Evolutionary conservation across 2,113 vertebrate genomes (phyloP).

Genomic region (human (Homo sapiens)): DNA sequence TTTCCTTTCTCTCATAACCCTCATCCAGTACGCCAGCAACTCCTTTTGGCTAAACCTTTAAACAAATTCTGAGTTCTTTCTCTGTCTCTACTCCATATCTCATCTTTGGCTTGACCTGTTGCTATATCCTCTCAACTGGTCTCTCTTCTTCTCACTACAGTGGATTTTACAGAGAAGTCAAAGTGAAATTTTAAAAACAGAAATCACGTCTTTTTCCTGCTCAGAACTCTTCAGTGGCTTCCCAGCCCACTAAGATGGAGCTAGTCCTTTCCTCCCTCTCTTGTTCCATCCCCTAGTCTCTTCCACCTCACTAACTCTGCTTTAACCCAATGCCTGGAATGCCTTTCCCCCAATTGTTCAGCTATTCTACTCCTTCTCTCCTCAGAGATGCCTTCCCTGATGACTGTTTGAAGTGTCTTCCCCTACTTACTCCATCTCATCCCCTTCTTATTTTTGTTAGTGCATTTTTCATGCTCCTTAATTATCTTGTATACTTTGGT

Average conservation of each 20-base stretch:
- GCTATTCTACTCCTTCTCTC: no score
- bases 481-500: not conserved
- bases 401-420: not conserved
- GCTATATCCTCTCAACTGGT: not conserved
- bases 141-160: not conserved
- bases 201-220: not conserved
- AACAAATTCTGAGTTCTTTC: not conserved
- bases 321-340: no score
- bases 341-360: not conserved
- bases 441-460: not conserved
- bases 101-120: not conserved
- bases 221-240: not conserved
- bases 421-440: not conserved
- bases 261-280: not conserved
- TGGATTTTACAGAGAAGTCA: not conserved
- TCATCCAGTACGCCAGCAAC: not conserved
- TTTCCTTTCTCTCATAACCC: not conserved
- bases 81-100: not conserved
- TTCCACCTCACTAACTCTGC: not conserved
- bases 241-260: not conserved
- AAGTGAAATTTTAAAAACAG: not conserved
- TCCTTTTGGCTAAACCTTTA: not conserved
- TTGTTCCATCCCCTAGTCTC: accelerated
- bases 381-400: not conserved
- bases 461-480: not conserved